Base-by-base conservation (phyloP, 2,797 vertebrate species). In the Odontamblyopus lacepedii region DNA sequence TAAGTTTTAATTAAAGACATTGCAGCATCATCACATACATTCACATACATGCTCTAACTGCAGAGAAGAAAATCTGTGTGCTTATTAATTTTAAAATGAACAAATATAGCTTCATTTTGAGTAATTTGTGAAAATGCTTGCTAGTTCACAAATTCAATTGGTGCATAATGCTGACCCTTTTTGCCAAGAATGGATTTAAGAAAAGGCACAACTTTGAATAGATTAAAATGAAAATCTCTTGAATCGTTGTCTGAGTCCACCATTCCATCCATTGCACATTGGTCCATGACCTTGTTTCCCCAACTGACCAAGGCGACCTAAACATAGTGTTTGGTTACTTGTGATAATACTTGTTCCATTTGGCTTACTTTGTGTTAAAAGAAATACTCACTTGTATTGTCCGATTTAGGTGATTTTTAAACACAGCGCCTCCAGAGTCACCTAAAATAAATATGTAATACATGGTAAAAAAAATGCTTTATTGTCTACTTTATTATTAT, bases 151-250 rank as follows among this genome's bases (percentile, higher is more conserved):
- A 92, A 92, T 0, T 2, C 0, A 59, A 89, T 71, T 13, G 90
- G 55, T 29, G 27, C 62, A 15, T 71, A 91, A 0, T 67, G 1
- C 75, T 81, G 77, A 0, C 0, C 0, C 0, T 75, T 9, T 2
- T 85, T 62, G 70, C 78, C 85, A 16, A 92, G 83, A 62, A 88
- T 13, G 0, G 1, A 3, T 75, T 83, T 83, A 11, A 92, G 83
- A 51, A 92, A 92, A 55, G 71, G 69, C 2, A 80, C 2, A 38
- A 88, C 78, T 80, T 0, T 87, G 78, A 92, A 92, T 30, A 92
- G 79, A 79, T 92, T 92, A 0, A 91, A 65, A 50, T 92, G 91
- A 73, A 92, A 92, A 80, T 92, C 91, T 83, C 91, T 88, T 70
- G 91, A 91, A 0, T 11, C 2, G 0, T 0, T 2, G 0, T 23